Base-by-base conservation (phyloP, 1,140 invertebrate genomes). In the Ctenoplectra terminalis region DNA sequence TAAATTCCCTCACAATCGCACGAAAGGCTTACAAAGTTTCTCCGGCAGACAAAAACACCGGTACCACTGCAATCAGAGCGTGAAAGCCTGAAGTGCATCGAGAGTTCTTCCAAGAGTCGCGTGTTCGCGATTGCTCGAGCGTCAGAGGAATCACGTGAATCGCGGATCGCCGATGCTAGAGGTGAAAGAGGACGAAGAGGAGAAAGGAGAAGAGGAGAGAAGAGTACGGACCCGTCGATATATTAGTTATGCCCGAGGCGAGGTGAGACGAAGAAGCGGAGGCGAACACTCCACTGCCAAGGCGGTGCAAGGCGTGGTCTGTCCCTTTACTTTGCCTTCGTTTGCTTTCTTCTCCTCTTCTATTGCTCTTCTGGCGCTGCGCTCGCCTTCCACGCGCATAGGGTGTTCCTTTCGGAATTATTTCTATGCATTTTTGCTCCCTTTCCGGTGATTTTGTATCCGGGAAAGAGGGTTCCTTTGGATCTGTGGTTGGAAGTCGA, bases 271-370 rank as follows among this genome's bases (percentile, higher is more conserved):
- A 81, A 75, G 84, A 86, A 84, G 83, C 77, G 84, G 84, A 75
- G 84, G 84, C 84, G 77, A 84, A 77, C 78, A 76, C 86, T 83
- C 74, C 85, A 79, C 78, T 84, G 85, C 85, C 85, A 88, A 88
- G 85, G 83, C 80, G 86, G 82, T 52, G 71, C 73, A 78, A 88
- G 87, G 87, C 83, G 87, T 88, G 87, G 86, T 85, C 82, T 83
- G 77, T 88, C 86, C 86, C 84, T 88, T 88, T 87, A 76, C 87
- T 83, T 86, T 87, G 72, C 86, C 85, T 85, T 82, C 58, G 78
- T 74, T 73, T 64, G 77, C 80, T 77, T 81, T 54, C 48, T 71
- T 54, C 48, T 71, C 20, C 64, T 71, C 50, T 37, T 71, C n/a
- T n/a, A 48, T 48, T n/a, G n/a, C 66, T 81, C 69, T 48, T 61